Percentiles rank a stretch among this genome's conserved stretches.
Conservation (phyloP, 2,113 vertebrate genomes). For the Silurus asotus region DNA sequence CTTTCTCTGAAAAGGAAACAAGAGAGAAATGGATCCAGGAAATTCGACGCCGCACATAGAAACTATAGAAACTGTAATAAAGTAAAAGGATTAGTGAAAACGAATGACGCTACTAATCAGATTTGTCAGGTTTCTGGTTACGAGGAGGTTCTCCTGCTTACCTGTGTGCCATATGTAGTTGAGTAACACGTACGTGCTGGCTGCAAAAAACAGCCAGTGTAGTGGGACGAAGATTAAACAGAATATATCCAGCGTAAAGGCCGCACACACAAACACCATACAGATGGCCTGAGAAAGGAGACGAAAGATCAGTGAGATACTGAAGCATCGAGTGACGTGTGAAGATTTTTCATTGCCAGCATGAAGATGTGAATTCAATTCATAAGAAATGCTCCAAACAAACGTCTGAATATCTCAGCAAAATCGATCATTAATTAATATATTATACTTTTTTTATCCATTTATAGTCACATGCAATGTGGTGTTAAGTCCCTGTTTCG, state of each 20-base stretch:
- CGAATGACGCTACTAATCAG: background rate
- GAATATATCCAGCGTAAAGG: constrained; percentile 80
- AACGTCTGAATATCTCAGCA: background rate
- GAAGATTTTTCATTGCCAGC: background rate
- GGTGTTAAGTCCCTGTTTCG: background rate
- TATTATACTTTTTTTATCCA: background rate
- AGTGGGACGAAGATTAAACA: constrained; percentile 80
- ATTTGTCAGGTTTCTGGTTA: background rate
- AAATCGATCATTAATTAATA: background rate
- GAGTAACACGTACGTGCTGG: constrained; percentile 80
- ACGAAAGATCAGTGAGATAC: background rate
- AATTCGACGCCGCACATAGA: background rate
- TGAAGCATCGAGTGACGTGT: background rate
- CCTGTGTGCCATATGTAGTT: constrained; percentile 84
- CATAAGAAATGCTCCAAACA: background rate
- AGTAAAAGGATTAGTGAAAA: background rate
- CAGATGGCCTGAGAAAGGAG: constrained; percentile 74
- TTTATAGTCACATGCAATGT: background rate
- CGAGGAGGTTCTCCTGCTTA: constrained; percentile 46
- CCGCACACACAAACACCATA: constrained; percentile 78
- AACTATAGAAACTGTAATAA: background rate
- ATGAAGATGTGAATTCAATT: background rate
- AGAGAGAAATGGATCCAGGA: background rate
- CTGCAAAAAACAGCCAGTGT: constrained; percentile 81
- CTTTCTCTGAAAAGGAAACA: constrained; percentile 69